Base-by-base conservation (phyloP, 2,797 vertebrate species). In the Silurus lanzhouensis region DNA sequence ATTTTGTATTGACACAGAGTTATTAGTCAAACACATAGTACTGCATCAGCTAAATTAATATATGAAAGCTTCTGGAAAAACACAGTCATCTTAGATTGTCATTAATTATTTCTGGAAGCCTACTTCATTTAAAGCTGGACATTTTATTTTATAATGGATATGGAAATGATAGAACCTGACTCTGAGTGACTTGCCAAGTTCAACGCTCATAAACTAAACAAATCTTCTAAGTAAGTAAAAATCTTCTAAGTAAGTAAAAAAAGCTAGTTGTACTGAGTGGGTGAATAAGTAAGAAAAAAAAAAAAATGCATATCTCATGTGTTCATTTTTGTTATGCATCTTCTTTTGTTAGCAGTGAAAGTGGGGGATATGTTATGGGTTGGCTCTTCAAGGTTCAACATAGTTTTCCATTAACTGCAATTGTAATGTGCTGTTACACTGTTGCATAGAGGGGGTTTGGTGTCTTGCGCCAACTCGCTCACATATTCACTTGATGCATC, bases 21-120 rank as follows among this genome's bases (percentile, higher is more conserved):
- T 82, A 60, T 82, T 85, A 85, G 60, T 55, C 27, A 38, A 61
- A 52, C 55, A 31, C 55, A 68, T 55, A 72, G 75, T 84, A 63
- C 52, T 82, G 52, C n/a, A 17, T 60, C 58, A 12, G 55, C 31
- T 76, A 68, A 83, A 83, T 61, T 44, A 78, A 86, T 22, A 48
- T 55, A 31, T 25, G 14, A 44, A 83, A 27, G 75, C 46, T 27
- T 64, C 60, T 38, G 17, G 57, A 64, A 83, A 83, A 83, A 83
- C 52, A 79, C 72, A 27, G 48, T 52, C 25, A 72, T 71, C 57
- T 57, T 27, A 63, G 19, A 71, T 20, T 52, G 31, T 64, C 57
- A 83, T 83, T 76, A 64, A 64, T 78, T 78, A 78, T 78, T 63
- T 48, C 55, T 7, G 48, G 46, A 27, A 75, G 60, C 61, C 20